A percentile compares a stretch with the other conserved stretches of the same genome.
These are phyloP conservation scores for Eriocheir sinensis DNA, from an alignment of 1,140 invertebrate species.

Conservation along the genomic window DNA sequence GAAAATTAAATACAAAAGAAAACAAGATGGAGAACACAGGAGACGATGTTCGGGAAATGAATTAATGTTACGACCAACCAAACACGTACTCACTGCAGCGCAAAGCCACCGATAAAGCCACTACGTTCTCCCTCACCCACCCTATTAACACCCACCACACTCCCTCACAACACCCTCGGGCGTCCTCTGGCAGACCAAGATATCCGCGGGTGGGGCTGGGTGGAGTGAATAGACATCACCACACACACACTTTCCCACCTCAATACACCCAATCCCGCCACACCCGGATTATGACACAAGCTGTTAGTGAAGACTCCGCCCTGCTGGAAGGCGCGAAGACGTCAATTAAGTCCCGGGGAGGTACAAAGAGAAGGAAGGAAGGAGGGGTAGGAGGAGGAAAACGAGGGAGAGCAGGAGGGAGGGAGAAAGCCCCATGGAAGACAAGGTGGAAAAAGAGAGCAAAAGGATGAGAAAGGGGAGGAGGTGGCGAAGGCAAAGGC, in stretches of 20 bases:
- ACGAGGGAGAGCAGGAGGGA: not conserved
- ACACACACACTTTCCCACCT: conserved; percentile 22
- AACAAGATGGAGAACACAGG: too few relatives aligned
- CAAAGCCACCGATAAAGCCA: too few relatives aligned
- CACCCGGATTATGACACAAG: not conserved
- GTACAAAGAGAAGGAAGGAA: not conserved
- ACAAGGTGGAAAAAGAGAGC: not conserved
- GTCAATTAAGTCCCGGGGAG: not conserved
- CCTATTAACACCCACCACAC: not conserved
- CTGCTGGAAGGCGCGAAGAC: not conserved
- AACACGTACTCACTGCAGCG: too few relatives aligned
- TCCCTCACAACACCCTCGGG: not conserved
- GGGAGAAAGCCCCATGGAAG: not conserved
- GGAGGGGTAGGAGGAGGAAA: not conserved
- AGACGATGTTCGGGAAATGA: too few relatives aligned
- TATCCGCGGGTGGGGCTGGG: not conserved
- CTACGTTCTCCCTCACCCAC: too few relatives aligned
- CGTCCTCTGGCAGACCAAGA: not conserved
- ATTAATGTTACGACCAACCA: too few relatives aligned
- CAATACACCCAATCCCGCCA: conserved; percentile 2
- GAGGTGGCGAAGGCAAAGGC: too few relatives aligned
- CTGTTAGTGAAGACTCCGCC: not conserved
- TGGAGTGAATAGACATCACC: conserved; percentile 1
- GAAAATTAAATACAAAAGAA: too few relatives aligned
- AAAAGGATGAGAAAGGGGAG: too few relatives aligned